phyloP scores from a whole-genome alignment of 2,113 vertebrate genomes.

The Fulica atra region DNA sequence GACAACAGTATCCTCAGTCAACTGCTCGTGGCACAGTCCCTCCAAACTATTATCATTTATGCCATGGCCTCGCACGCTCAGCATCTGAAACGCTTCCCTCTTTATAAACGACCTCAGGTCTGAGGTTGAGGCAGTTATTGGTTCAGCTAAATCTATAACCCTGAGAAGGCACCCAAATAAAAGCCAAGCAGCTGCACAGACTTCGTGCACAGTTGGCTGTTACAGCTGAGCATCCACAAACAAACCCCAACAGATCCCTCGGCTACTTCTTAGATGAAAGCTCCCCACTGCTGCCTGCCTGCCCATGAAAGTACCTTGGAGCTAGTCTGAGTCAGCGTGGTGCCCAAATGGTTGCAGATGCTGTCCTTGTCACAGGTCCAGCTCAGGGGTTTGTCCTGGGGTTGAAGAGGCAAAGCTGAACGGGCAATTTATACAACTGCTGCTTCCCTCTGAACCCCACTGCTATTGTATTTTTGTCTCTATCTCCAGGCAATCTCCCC shows the following conservation, averaged over 20 bases:
- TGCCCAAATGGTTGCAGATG: neutral
- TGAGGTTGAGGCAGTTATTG: neutral
- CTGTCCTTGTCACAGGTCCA: constrained; percentile 8
- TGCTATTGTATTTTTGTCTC: neutral
- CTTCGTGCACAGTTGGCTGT: neutral
- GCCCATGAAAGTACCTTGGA: neutral
- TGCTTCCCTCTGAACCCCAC: neutral
- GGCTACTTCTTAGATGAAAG: neutral
- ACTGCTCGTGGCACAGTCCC: neutral
- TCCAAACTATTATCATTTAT: neutral
- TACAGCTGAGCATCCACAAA: neutral
- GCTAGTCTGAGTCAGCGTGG: neutral
- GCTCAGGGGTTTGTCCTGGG: neutral
- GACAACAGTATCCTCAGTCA: neutral
- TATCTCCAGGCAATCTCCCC: neutral
- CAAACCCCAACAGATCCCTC: neutral
- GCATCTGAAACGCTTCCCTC: neutral
- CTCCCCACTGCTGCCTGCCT: neutral
- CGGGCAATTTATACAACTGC: neutral
- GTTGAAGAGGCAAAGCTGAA: neutral
- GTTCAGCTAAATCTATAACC: neutral
- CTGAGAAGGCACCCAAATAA: neutral
- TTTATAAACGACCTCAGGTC: neutral
- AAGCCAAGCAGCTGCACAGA: neutral
- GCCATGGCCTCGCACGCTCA: neutral